Conservation (phyloP, 2,797 vertebrate genomes). For the Dendrocincla fuliginosa region DNA sequence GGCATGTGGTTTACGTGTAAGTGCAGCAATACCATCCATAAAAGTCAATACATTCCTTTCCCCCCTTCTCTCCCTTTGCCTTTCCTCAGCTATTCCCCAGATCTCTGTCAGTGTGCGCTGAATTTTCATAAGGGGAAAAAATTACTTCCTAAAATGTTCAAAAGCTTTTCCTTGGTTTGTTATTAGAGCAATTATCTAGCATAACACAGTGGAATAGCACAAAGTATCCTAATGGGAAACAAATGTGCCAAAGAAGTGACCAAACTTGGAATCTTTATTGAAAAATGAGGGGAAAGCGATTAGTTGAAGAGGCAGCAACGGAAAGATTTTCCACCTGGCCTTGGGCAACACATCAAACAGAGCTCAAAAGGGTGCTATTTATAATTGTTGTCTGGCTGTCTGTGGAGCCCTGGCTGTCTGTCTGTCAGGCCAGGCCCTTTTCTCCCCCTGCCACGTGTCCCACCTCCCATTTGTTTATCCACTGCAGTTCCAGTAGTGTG, state of each 20-base stretch:
- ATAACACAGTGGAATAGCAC: conserved; percentile 78
- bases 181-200: conserved; percentile 87
- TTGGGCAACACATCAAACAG: conserved; percentile 80
- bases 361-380: conserved; percentile 75
- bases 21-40: background rate
- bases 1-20: conserved; percentile 2
- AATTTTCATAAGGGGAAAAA: conserved; percentile 75
- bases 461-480: background rate
- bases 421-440: background rate
- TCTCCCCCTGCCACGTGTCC: conserved; percentile 34
- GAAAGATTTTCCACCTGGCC: conserved; percentile 83
- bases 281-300: conserved; percentile 80
- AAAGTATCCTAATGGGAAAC: conserved; percentile 83
- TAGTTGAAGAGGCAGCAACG: conserved; percentile 72
- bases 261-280: conserved; percentile 75
- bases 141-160: conserved; percentile 83
- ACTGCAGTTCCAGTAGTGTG: background rate
- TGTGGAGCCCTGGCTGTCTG: conserved; percentile 14
- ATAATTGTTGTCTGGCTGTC: conserved; percentile 77
- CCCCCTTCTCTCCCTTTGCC: background rate
- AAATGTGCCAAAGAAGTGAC: conserved; percentile 77
- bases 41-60: background rate
- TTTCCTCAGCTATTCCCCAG: conserved; percentile 31
- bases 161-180: conserved; percentile 83
- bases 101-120: conserved; percentile 68